Evolutionary conservation across 1,140 invertebrate species (phyloP).

Genomic region (Eriosoma lanigerum): DNA sequence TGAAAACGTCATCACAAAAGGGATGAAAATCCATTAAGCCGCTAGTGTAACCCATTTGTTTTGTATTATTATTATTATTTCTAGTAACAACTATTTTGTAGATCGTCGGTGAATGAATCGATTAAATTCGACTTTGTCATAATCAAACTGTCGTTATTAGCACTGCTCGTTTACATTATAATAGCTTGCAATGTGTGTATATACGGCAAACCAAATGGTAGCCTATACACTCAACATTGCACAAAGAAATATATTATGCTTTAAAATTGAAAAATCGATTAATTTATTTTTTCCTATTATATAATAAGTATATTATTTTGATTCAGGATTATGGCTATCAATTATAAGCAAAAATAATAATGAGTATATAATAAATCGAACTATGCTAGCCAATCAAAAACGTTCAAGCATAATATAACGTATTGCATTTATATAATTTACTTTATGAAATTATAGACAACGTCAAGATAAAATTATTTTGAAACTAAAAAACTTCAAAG

Average conservation of each 20-base stretch:
- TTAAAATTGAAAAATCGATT: constrained; percentile 22
- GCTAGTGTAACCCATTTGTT: constrained; percentile 44
- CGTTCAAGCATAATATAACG: neutral
- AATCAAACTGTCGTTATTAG: constrained; percentile 41
- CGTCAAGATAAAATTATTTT: neutral
- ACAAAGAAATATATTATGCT: neutral
- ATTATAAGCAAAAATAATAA: too few species aligned
- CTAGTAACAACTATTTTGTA: constrained; percentile 34
- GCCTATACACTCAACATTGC: neutral
- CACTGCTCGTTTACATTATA: constrained; percentile 37
- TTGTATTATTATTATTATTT: constrained; percentile 37
- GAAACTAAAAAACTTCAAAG: constrained; percentile 17
- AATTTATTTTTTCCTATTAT: neutral
- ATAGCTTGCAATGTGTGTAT: neutral
- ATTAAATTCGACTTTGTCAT: constrained; percentile 48
- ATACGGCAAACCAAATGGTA: neutral
- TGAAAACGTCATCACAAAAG: constrained; percentile 48
- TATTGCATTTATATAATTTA: neutral
- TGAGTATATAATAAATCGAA: neutral
- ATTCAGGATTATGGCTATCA: neutral
- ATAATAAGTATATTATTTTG: too few species aligned
- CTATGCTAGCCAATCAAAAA: neutral
- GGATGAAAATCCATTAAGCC: constrained; percentile 45
- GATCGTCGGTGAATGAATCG: constrained; percentile 32
- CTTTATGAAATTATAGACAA: neutral